Evolutionary conservation across 2,888 invertebrate genomes (phyloP), one percentile per base, ranked within the genome.

Genomic region (Stegophylla sp.): DNA sequence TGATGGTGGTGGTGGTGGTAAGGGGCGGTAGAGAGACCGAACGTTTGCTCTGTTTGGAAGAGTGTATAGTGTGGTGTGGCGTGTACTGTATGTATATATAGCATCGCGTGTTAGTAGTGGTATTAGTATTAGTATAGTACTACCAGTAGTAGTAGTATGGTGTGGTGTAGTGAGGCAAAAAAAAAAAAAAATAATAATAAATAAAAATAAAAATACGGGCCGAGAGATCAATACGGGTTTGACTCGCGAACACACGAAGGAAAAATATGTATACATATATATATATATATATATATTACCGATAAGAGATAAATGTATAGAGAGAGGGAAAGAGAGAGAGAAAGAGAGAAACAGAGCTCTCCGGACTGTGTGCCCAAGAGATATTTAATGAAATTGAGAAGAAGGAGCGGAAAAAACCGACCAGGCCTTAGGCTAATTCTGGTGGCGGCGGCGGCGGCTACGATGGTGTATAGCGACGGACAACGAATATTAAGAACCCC

Each of bases 181-280:
- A 53, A 48, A 64, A 64, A 63, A 15, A 67, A 64, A 76, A 34
- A 34, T 34, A 34, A 34, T n/a, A 15, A 63, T 28, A 53, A 48
- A 64, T 51, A 51, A 15, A 67, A 64, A 76, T 20, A 59, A 59
- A 73, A 59, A 56, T 23, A 77, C 56, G 28, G 45, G 69, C 77
- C 26, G 34, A 77, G 79, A 79, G 79, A 79, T 79, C 79, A 79
- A 79, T 79, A 79, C 79, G 69, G 79, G 79, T 79, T 79, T 48
- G 69, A 79, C 61, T 79, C 69, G 69, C 48, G 71, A 56, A 23
- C 59, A n/a, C 64, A 7, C 34, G 17, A n/a, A 75, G 34, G 28
- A 74, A 75, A 48, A 64, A n/a, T 23, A n/a, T 12, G 23, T 1
- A 13, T 3, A 45, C 45, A 45, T 15, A 13, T 15, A 45, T 0